phyloP scores from a whole-genome alignment of 1,140 invertebrate species.

The Maniola jurtina region DNA sequence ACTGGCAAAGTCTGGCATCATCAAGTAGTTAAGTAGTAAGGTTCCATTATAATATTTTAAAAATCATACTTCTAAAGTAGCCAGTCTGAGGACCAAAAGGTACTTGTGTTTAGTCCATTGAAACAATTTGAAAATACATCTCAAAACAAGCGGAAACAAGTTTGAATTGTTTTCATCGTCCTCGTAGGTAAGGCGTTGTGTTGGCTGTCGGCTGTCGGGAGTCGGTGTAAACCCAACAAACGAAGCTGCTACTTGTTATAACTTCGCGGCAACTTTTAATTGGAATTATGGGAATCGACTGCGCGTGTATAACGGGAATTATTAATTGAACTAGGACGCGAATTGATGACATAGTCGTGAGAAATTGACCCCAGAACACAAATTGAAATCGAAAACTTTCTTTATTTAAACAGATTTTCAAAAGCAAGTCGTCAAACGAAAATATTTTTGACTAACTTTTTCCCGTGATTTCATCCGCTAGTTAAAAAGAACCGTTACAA shows the following conservation, averaged over 20 bases:
- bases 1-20: too few species aligned
- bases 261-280: conserved; percentile 37
- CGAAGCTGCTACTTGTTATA: conserved; percentile 30
- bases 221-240: neutral
- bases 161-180: neutral
- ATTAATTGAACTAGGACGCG: conserved; percentile 18
- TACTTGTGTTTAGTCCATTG: too few species aligned
- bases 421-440: too few species aligned
- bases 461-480: too few species aligned
- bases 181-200: neutral
- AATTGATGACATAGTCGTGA: neutral
- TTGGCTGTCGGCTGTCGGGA: neutral
- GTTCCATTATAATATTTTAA: too few species aligned
- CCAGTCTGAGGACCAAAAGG: too few species aligned
- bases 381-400: too few species aligned
- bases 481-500: too few species aligned
- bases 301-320: conserved; percentile 20
- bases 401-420: too few species aligned
- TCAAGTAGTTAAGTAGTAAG: too few species aligned
- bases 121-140: conserved; percentile 2
- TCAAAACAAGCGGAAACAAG: neutral
- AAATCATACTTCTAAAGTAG: too few species aligned
- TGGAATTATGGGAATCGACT: conserved; percentile 36
- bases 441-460: too few species aligned
- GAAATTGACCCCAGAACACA: neutral